Conservation (phyloP, 37 sponge, comb jelly and placozoan genomes). For the Chondrilla cf. caribensis region DNA sequence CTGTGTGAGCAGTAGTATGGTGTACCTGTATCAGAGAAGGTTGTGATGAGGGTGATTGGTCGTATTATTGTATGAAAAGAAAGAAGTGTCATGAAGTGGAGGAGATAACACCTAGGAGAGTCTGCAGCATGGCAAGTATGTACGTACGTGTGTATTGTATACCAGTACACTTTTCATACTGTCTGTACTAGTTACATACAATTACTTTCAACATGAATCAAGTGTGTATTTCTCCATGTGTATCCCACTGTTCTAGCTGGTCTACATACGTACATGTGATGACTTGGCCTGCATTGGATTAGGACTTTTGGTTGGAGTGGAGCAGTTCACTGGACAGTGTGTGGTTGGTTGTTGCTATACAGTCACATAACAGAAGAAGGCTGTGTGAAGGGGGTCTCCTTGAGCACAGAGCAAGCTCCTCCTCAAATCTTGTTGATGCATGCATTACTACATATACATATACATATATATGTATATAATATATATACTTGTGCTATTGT, state of each 20-base stretch:
- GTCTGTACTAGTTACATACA: no score
- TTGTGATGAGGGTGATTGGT: no score
- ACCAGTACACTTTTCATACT: neutral
- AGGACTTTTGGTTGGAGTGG: slow-evolving; percentile 30
- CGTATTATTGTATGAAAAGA: slow-evolving; percentile 39
- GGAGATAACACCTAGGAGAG: neutral
- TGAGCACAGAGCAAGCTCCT: no score
- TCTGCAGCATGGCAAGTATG: slow-evolving; percentile 30
- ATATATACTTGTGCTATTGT: no score
- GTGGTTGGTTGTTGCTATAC: slow-evolving; percentile 70
- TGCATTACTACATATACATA: no score
- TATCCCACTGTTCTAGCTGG: slow-evolving; percentile 47
- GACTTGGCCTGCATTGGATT: slow-evolving; percentile 63
- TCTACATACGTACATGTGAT: slow-evolving; percentile 81
- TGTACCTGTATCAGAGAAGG: no score
- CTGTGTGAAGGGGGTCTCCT: slow-evolving; percentile 32
- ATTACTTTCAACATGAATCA: no score
- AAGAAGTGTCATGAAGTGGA: slow-evolving; percentile 65
- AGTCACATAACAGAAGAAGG: slow-evolving; percentile 49
- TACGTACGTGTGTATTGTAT: neutral
- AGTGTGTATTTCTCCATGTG: neutral
- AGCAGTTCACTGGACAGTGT: slow-evolving; percentile 22
- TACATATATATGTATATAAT: no score
- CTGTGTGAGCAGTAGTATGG: no score
- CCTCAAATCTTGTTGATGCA: no score